These are phyloP conservation scores for Pithys albifrons DNA, from an alignment of 2,113 vertebrate genomes.

Conservation along the genomic window DNA sequence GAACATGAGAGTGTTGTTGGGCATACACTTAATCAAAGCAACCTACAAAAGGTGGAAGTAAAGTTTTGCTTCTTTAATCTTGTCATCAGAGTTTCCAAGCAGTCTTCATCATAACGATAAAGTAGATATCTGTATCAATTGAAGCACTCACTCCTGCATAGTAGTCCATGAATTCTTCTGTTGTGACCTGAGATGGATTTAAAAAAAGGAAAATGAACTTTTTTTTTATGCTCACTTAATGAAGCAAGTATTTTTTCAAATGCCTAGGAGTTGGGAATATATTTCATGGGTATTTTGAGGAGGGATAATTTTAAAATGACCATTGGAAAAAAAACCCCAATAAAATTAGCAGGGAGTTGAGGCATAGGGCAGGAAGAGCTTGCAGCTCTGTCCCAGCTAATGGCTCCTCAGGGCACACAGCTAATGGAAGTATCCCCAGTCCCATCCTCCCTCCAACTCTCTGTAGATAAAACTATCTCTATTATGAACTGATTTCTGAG, in stretches of 20 bases:
- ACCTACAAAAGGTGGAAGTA: neutral
- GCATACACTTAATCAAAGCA: neutral
- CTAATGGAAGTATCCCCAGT: fast-evolving
- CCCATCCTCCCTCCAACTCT: neutral
- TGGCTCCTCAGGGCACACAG: fast-evolving
- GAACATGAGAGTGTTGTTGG: neutral
- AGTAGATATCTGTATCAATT: conserved; percentile 91
- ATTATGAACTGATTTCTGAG: neutral
- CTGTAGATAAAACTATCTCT: neutral
- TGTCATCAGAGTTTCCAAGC: conserved; percentile 85
- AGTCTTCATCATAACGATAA: conserved; percentile 94
- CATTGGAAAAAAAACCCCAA: neutral
- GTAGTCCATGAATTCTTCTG: conserved; percentile 94
- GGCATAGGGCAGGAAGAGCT: neutral
- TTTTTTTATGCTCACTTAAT: neutral
- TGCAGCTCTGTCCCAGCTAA: neutral
- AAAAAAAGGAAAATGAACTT: conserved; percentile 23
- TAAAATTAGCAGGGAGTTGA: fast-evolving
- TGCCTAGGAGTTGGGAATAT: neutral
- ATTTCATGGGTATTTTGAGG: neutral
- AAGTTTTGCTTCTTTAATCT: neutral
- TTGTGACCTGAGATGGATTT: conserved; percentile 83
- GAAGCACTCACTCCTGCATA: conserved; percentile 94
- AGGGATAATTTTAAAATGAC: neutral
- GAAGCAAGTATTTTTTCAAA: neutral